Percentiles rank a stretch among this genome's conserved stretches.
Conservation (phyloP, 2,797 vertebrate genomes). For the Epinephelus malabaricus region DNA sequence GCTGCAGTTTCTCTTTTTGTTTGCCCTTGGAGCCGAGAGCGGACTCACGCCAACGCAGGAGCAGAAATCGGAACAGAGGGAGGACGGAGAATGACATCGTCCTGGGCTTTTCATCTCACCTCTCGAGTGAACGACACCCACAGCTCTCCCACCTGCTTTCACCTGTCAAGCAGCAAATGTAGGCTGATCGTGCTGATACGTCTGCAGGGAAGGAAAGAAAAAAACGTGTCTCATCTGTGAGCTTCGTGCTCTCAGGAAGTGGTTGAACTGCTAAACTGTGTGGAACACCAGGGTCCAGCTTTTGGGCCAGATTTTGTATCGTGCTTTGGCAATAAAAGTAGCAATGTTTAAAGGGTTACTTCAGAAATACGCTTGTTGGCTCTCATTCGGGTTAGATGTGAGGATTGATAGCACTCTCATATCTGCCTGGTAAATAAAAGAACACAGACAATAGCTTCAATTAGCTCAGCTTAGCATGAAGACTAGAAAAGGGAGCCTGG, state of each 20-base stretch:
- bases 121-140: slow-evolving; percentile 68
- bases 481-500: neutral
- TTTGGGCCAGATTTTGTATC: slow-evolving; percentile 20
- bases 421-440: too few species aligned
- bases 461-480: neutral
- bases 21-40: slow-evolving; percentile 71
- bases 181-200: slow-evolving; percentile 52
- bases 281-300: neutral
- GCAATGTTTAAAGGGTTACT: neutral
- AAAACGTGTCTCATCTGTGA: slow-evolving; percentile 42
- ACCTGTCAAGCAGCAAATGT: slow-evolving; percentile 62
- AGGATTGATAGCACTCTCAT: too few species aligned
- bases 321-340: neutral
- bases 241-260: slow-evolving; percentile 24
- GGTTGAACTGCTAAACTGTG: slow-evolving; percentile 14
- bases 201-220: slow-evolving; percentile 30
- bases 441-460: neutral
- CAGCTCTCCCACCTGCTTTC: slow-evolving; percentile 74
- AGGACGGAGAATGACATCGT: slow-evolving; percentile 61
- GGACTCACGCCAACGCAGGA: slow-evolving; percentile 71
- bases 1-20: slow-evolving; percentile 71
- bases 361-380: neutral
- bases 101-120: slow-evolving; percentile 64
- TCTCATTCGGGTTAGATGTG: neutral
- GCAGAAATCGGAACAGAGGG: slow-evolving; percentile 66